Evolutionary conservation across 2,888 invertebrate species (phyloP).

Genomic region (Strigamia maritima): DNA sequence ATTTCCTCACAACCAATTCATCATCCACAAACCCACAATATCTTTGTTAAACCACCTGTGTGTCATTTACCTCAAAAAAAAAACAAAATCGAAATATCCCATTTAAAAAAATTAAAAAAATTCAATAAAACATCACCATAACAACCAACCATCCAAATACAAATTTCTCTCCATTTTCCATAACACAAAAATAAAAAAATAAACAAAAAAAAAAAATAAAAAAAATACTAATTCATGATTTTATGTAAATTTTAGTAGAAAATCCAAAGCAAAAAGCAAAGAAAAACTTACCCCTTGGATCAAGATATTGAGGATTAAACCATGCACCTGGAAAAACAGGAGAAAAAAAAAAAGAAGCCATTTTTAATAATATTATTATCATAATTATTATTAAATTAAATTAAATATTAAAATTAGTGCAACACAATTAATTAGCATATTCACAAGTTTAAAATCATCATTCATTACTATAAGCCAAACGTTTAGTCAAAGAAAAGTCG

Average conservation of each 20-base stretch:
- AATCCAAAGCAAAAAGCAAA: constrained; percentile 5
- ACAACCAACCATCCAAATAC: too few relatives aligned
- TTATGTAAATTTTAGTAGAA: not conserved
- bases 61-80: too few relatives aligned
- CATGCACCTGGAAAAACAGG: constrained; percentile 86
- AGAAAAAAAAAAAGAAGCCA: not conserved
- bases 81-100: too few relatives aligned
- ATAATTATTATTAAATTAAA: not conserved
- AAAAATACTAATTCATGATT: not conserved
- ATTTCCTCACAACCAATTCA: too few relatives aligned
- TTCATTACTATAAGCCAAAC: not conserved
- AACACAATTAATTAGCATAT: too few relatives aligned
- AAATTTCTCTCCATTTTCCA: not conserved
- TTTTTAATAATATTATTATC: not conserved
- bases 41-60: too few relatives aligned
- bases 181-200: not conserved
- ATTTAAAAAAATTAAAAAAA: too few relatives aligned
- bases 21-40: too few relatives aligned
- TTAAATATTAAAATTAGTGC: not conserved
- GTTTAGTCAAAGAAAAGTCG: not conserved
- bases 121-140: too few relatives aligned
- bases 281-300: constrained; percentile 76
- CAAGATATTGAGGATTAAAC: constrained; percentile 88
- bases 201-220: not conserved
- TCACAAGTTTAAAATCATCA: too few relatives aligned